These are phyloP conservation scores for Zosterops borbonicus DNA, from an alignment of 2,113 vertebrate genomes.

Conservation along the genomic window DNA sequence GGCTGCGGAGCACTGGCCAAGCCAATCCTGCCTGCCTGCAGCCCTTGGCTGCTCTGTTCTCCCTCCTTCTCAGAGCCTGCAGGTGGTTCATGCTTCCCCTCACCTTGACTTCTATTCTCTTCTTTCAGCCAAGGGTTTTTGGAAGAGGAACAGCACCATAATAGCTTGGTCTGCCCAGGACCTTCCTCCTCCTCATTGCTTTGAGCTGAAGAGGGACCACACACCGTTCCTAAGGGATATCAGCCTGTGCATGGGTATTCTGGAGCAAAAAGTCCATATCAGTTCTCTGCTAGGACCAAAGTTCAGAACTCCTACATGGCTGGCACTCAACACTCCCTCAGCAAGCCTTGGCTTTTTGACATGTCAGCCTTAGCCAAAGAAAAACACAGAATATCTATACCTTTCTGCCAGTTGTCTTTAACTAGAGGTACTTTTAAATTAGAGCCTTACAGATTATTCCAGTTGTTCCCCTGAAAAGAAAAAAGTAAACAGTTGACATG, in stretches of 20 bases:
- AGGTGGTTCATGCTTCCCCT: background rate
- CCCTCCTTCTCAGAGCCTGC: background rate
- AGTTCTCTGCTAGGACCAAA: background rate
- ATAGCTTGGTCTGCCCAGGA: background rate
- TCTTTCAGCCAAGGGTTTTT: background rate
- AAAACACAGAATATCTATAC: background rate
- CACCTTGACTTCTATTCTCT: background rate
- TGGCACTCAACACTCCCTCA: background rate
- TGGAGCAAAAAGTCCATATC: background rate
- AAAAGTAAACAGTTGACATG: background rate
- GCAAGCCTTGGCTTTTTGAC: background rate
- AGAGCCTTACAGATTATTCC: background rate
- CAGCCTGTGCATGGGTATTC: background rate
- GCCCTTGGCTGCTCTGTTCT: background rate
- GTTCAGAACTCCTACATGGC: background rate
- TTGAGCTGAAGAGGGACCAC: background rate
- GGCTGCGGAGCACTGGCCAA: background rate
- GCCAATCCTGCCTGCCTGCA: background rate
- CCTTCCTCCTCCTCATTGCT: background rate
- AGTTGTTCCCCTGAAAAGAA: background rate
- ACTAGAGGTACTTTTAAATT: background rate
- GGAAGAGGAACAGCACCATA: background rate
- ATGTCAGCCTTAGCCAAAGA: background rate
- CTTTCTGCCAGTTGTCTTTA: background rate
- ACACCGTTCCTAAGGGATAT: background rate